Percentiles rank a stretch among this genome's conserved stretches.
Conservation (phyloP, 2,888 invertebrate species). For the Trilocha varians region DNA sequence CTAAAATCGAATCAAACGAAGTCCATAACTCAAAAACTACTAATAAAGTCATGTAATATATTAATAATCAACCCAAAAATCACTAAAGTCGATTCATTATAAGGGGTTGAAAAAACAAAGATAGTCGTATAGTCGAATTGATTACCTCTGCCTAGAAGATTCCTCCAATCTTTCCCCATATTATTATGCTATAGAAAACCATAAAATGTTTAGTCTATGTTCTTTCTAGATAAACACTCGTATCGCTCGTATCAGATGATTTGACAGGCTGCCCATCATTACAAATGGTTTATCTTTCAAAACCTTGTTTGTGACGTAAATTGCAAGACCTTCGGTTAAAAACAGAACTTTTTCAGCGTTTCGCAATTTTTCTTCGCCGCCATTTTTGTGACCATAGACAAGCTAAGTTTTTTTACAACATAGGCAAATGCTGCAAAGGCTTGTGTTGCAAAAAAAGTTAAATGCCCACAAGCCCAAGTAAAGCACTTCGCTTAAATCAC, state of each 20-base stretch:
- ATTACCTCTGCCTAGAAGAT: too few species aligned
- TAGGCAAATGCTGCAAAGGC: not conserved
- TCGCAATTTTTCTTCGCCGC: too few species aligned
- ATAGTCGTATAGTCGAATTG: too few species aligned
- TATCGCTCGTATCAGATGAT: not conserved
- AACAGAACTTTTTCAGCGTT: not conserved
- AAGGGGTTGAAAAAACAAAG: too few species aligned
- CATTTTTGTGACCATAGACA: too few species aligned
- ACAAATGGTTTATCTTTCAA: not conserved
- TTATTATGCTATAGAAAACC: not conserved
- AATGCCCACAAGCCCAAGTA: not conserved
- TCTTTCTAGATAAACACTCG: not conserved
- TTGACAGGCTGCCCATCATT: constrained; percentile 1
- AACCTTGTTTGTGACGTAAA: not conserved
- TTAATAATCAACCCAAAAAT: too few species aligned
- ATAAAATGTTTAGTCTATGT: not conserved
- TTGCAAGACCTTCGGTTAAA: not conserved
- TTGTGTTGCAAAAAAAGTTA: not conserved
- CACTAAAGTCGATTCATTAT: too few species aligned
- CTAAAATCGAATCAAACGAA: too few species aligned
- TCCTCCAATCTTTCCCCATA: too few species aligned
- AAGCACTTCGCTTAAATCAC: not conserved
- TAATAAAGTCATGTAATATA: too few species aligned
- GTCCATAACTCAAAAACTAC: too few species aligned
- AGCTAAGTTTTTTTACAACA: too few species aligned